Base-by-base conservation (phyloP, 2,888 invertebrate genomes). In the Cryptosula pallasiana region DNA sequence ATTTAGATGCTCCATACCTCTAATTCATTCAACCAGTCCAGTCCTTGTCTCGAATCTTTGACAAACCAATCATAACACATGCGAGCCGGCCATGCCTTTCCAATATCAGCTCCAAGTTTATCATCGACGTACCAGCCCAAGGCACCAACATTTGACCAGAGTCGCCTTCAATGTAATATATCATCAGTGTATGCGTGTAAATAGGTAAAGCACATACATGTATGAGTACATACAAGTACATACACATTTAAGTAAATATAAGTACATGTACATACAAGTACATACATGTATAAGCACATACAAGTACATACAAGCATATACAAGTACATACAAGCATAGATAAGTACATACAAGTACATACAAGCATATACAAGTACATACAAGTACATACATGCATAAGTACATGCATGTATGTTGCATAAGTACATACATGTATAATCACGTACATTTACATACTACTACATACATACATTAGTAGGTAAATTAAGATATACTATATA, bases 41-140 rank as follows among this genome's bases (percentile, higher is more conserved):
- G 93, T 86, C 92, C 74, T 32, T 63, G 29, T 27, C 27, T 63
- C 2, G 89, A 83, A 78, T 89, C 90, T 78, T 63, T 34, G 13
- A 63, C 63, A 63, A 94, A 90, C 97, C 97, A 98, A 78, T 91
- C 90, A 83, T 93, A 91, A 84, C 98, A 98, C 80, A 94, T 88
- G 1, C 89, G 86, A 73, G 90, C 88, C 0, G 94, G 89, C 97
- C 97, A 98, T 73, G 90, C 88, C 2, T 84, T 82, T 0, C 97
- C 97, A 78, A 91, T 57, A 2, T 71, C 71, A 1, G 35, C 57
- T 0, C 35, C 71, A 77, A 80, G 76, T 1, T 75, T 77, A 0
- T 73, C 71, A 35, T 77, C 73, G 1, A 80, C 76, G 69, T 77
- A 79, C 81, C 81, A 82, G 1, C 81, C 81, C 0, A 82, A 73